Conservation (phyloP, 2,888 invertebrate species). For the Tinea semifulvella region DNA sequence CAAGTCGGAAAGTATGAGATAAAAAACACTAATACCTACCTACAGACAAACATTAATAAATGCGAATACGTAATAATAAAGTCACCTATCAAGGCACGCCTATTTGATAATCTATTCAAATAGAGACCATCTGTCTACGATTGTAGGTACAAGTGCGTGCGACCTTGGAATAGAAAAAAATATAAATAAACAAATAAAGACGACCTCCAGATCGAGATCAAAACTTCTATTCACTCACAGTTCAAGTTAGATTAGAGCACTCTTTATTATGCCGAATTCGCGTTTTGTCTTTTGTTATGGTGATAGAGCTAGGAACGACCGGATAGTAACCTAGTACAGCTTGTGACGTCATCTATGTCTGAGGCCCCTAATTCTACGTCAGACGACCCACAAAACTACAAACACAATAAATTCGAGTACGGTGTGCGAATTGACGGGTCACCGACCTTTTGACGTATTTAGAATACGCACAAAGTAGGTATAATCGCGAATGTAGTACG, state of each 20-base stretch:
- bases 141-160: constrained; percentile 15
- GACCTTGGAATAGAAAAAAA: constrained; percentile 59
- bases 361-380: constrained; percentile 56
- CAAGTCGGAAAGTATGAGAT: too few species aligned
- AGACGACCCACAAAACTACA: constrained; percentile 65
- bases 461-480: constrained; percentile 57
- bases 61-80: neutral
- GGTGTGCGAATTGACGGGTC: constrained; percentile 49
- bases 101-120: constrained; percentile 1
- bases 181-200: constrained; percentile 57
- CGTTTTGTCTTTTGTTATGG: constrained; percentile 51
- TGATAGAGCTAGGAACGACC: constrained; percentile 22
- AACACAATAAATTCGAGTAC: constrained; percentile 63
- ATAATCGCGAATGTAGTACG: constrained; percentile 61
- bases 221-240: constrained; percentile 37
- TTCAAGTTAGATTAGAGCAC: constrained; percentile 57
- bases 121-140: neutral
- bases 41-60: too few species aligned
- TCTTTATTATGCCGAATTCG: constrained; percentile 47
- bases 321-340: neutral
- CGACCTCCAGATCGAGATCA: constrained; percentile 55
- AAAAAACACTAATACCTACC: too few species aligned
- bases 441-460: constrained; percentile 64
- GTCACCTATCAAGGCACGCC: neutral
- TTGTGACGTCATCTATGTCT: constrained; percentile 54